phyloP scores from a whole-genome alignment of 2,888 invertebrate genomes.

The Nephrotoma guestfalica region DNA sequence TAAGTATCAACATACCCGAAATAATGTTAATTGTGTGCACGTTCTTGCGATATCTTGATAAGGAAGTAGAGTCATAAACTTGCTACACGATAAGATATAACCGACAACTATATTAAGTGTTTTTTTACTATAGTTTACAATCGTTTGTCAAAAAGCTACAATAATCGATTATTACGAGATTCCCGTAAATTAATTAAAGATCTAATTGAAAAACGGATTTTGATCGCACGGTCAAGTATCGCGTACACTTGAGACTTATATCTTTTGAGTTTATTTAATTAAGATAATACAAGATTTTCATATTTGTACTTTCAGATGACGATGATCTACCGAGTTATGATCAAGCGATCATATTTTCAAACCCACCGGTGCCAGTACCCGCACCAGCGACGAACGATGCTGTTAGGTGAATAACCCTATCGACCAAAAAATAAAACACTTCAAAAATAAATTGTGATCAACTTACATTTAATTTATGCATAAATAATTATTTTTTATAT shows the following conservation, averaged over 20 bases:
- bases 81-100: not conserved
- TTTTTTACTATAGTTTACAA: no score
- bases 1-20: not conserved
- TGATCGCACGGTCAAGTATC: no score
- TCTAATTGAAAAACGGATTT: no score
- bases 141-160: no score
- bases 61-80: not conserved
- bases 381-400: not conserved
- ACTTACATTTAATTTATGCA: not conserved
- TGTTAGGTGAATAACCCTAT: not conserved
- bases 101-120: not conserved
- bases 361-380: not conserved
- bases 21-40: not conserved
- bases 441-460: not conserved
- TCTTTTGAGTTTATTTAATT: not conserved
- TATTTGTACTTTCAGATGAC: not conserved
- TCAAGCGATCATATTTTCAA: not conserved
- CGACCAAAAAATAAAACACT: not conserved
- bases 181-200: no score
- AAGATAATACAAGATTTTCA: not conserved
- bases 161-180: no score
- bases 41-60: not conserved
- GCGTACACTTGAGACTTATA: no score
- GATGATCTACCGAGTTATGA: not conserved
- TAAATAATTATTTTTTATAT: not conserved